Evolutionary conservation across 1,140 invertebrate genomes (phyloP), one percentile per base, ranked within the genome.

Genomic region (Drosophila ficusphila): DNA sequence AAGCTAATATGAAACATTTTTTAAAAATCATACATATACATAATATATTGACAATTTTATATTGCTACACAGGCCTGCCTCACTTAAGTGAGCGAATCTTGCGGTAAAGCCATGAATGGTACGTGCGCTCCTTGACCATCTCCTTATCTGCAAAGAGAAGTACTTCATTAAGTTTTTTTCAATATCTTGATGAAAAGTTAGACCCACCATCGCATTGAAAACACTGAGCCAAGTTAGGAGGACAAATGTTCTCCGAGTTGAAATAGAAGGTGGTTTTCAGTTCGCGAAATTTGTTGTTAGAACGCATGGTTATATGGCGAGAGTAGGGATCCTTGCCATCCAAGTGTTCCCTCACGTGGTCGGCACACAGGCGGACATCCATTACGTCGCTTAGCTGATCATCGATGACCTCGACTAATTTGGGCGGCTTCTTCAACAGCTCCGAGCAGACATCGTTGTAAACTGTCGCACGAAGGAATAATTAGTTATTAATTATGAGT

Each of bases 201-300:
- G 29, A 54, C 69, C 47, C 12, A 90, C 89, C 89, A 46, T 90
- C 90, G 4, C 49, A 48, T 38, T 90, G 71, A 39, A 85, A 89
- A 46, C 79, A 76, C 25, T 91, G 58, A 1, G 74, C 46, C 41
- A 90, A 41, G 6, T 76, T 61, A 0, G 89, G 72, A 1, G 91
- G 90, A 48, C 82, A 91, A 52, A 91, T 83, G 33, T 91, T 90
- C 19, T 91, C 90, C 11, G 85, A 41, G 48, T 71, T 86, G 11
- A 77, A 91, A 16, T 82, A 91, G 39, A 91, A 91, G 1, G 82
- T 86, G 1, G 78, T 88, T 47, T 76, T 74, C 0, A 81, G 34
- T 31, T 89, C 71, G 9, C 89, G 75, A 31, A 86, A 91, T 51
- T 70, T 78, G 36, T 89, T 91, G 1, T 42, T 25, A 1, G 91